Base-by-base conservation (phyloP, 2,113 vertebrate species). In the Heterotilapia buettikoferi region DNA sequence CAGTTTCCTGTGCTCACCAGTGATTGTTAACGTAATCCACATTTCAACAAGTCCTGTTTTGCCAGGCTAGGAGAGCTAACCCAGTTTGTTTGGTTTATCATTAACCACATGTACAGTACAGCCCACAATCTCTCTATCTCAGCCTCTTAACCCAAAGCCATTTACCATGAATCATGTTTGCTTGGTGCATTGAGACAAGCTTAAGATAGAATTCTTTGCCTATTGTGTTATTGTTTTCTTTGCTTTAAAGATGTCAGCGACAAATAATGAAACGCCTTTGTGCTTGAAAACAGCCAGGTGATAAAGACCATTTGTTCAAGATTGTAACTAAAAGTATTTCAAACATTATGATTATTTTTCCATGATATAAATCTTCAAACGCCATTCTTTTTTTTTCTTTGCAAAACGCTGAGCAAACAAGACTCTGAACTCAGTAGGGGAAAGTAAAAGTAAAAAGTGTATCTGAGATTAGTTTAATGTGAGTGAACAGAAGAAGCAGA, bases 31-130 rank as follows among this genome's bases (percentile, higher is more conserved):
- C 84, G 59, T 94, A 95, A 96, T 95, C 94, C 94, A 89, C 80
- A 89, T 95, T 96, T 96, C 95, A 96, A 93, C 96, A 94, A 90
- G 90, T 92, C 38, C 56, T 95, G 94, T 94, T 96, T 96, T 94
- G 94, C 92, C 91, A 94, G 86, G 82, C 92, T 71, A 59, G 56
- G 50, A 66, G 82, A 81, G 84, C 94, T 91, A 94, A 91, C 93
- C 80, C 90, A 83, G 88, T 94, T 93, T 96, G 94, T 94, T 94
- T 95, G 89, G 93, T 92, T 95, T 95, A 94, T 94, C 93, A 95
- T 96, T 96, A 95, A 93, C 92, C 83, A 84, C 85, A 89, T 66
- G 87, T 94, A 95, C 94, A 94, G 92, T 93, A 53, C 86, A 86
- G 84, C 87, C 80, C 79, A 29, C 90, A 90, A 86, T 92, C 92